Evolutionary conservation across 1,140 invertebrate species (phyloP), one percentile per base, ranked within the genome.

Genomic region (Heliconius melpomene): DNA sequence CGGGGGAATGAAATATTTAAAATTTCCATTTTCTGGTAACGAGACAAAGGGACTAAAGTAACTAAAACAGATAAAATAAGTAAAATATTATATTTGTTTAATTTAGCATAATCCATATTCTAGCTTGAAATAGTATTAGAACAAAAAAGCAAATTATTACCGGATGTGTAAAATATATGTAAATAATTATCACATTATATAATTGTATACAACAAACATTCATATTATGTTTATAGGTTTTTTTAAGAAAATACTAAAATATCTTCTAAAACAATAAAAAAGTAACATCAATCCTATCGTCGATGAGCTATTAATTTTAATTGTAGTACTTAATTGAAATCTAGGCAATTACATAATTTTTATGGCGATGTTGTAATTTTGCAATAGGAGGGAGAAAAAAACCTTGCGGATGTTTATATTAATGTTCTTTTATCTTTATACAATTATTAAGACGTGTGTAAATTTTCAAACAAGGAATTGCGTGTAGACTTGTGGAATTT

Each of bases 281-380:
- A 26, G 5, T 13, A 5, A 3, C n/a, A 26, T 26, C 60, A 29
- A 66, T 26, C 26, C 60, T 9, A 26, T 66, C 8, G 23, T 16
- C 26, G n/a, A 66, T 26, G 23, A 66, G 60, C 11, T 26, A 66
- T 66, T 29, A 66, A 13, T 66, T 66, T 66, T 66, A 66, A 66
- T 66, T 66, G 26, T 66, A 66, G 60, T 66, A 36, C 32, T 36
- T 36, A 26, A 66, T 66, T 26, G 60, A 26, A 66, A 66, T 29
- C 60, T 66, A 13, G 57, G 57, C 13, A 66, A 66, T 66, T 26
- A 26, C 60, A 66, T 66, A 66, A 57, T 57, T 57, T 57, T 57
- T 57, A 57, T 57, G 8, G 54, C n/a, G 18, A 7, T 66, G 13
- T 26, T 29, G 11, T 66, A 26, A 26, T 66, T 11, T 66, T 66